Conservation (phyloP, 2,797 vertebrate genomes). For the Eospalax fontanierii region DNA sequence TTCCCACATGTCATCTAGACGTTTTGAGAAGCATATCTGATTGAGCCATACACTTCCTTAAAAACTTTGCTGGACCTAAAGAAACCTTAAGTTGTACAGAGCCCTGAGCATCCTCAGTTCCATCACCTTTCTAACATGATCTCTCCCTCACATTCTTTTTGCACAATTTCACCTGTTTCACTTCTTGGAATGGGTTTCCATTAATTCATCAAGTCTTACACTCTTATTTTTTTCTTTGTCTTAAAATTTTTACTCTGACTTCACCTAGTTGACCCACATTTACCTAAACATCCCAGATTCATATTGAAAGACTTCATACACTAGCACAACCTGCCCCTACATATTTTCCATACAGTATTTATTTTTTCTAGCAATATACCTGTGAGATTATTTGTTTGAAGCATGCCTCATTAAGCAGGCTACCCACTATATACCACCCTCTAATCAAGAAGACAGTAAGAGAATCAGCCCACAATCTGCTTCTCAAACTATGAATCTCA, state of each 20-base stretch:
- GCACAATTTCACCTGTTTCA: not conserved
- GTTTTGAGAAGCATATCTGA: conserved; percentile 4
- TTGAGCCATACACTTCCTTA: not conserved
- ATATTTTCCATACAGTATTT: not conserved
- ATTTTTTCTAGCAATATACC: not conserved
- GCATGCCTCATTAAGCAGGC: not conserved
- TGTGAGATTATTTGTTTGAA: conserved; percentile 58
- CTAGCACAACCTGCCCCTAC: not conserved
- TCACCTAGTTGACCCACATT: not conserved
- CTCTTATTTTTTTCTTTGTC: not conserved
- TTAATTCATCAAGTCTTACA: conserved; percentile 10
- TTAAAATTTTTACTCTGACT: not conserved
- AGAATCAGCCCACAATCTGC: not conserved
- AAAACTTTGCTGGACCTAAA: conserved; percentile 25
- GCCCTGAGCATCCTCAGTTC: not conserved
- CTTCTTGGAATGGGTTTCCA: not conserved
- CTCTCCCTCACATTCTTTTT: not conserved
- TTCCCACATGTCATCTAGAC: not conserved
- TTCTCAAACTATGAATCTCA: not conserved
- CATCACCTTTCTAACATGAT: not conserved
- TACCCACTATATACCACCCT: not conserved
- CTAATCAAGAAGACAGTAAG: not conserved
- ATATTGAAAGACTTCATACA: not conserved
- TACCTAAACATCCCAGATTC: not conserved
- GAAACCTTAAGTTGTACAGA: not conserved